Evolutionary conservation across 2,888 invertebrate species (phyloP).

Genomic region (Drosophila fungiperda): DNA sequence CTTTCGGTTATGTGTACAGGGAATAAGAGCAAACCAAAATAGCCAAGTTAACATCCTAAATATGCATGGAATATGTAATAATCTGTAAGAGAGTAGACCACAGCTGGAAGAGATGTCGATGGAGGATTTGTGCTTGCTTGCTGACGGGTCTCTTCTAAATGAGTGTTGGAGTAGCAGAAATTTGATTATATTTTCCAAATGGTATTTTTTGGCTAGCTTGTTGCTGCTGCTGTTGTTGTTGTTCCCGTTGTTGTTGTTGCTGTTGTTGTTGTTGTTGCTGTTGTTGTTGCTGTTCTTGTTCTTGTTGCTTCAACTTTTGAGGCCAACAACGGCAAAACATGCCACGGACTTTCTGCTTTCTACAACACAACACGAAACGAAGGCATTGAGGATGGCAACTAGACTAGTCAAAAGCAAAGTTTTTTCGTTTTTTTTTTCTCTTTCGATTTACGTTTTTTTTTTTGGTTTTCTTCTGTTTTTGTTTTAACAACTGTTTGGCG

Average conservation of each 20-base stretch:
- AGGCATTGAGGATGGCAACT: conserved; percentile 47
- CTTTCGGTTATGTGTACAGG: neutral
- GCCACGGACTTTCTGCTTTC: conserved; percentile 67
- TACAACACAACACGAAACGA: conserved; percentile 45
- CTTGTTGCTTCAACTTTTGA: conserved; percentile 47
- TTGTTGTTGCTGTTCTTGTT: conserved; percentile 22
- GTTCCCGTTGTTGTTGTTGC: conserved; percentile 9
- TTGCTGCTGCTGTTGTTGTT: conserved; percentile 23
- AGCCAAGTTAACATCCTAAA: conserved; percentile 51
- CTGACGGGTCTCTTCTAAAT: neutral
- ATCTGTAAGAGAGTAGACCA: conserved; percentile 26
- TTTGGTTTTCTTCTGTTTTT: conserved; percentile 21
- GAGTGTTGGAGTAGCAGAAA: conserved; percentile 31
- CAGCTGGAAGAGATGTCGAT: neutral
- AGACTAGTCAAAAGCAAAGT: conserved; percentile 52
- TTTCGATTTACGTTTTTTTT: conserved; percentile 7
- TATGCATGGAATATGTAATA: conserved; percentile 55
- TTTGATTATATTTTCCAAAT: conserved; percentile 71
- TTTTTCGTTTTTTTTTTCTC: conserved; percentile 7
- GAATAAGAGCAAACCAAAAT: conserved; percentile 14
- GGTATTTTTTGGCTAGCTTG: conserved; percentile 42
- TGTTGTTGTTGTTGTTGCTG: conserved; percentile 5
- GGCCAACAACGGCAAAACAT: conserved; percentile 59
- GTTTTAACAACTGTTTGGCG: conserved; percentile 51
- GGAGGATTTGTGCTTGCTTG: conserved; percentile 1